Base-by-base conservation (phyloP, 2,113 vertebrate genomes). In the Myiagra hebetior region DNA sequence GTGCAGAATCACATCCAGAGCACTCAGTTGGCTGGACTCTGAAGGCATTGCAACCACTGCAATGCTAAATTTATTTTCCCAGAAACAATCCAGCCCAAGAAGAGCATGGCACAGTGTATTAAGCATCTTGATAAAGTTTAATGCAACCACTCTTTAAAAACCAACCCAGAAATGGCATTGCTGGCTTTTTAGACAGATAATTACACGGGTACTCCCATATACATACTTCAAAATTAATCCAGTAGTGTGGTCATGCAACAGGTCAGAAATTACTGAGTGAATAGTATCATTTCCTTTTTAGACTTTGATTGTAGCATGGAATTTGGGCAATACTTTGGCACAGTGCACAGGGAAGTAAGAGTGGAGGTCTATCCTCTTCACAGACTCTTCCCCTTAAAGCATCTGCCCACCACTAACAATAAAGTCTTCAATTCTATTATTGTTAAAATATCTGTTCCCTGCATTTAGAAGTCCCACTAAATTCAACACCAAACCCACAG, bases 181-280 rank as follows among this genome's bases (percentile, higher is more conserved):
- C 20, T 76, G 20, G 73, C 47, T 89, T 95, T 91, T 97, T 44
- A 95, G 74, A 73, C 49, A 75, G 65, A 72, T 79, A 85, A 95
- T 93, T 82, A 68, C 21, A 62, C 9, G 21, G 12, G 41, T 76
- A 33, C 46, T 94, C 75, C 84, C 81, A 53, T 60, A 35, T 46
- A 82, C 14, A 74, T 50, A 49, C 53, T 94, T 75, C 57, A 94
- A 49, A 91, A 95, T 53, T 23, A 89, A 89, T 65, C 28, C 57
- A 82, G 62, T 46, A 69, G 26, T 49, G 62, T 37, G 78, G 85
- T 42, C 69, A 73, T 37, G 77, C n/a, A 56, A 87, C 0, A 26
- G 69, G 82, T 44, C 84, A 79, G 84, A 89, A 95, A 89, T 82
- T 60, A 65, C n/a, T 18, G 52, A 92, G 62, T 42, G 20, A 60